Conservation (phyloP, 2,888 invertebrate genomes). For the Harpagoxenus sublaevis region DNA sequence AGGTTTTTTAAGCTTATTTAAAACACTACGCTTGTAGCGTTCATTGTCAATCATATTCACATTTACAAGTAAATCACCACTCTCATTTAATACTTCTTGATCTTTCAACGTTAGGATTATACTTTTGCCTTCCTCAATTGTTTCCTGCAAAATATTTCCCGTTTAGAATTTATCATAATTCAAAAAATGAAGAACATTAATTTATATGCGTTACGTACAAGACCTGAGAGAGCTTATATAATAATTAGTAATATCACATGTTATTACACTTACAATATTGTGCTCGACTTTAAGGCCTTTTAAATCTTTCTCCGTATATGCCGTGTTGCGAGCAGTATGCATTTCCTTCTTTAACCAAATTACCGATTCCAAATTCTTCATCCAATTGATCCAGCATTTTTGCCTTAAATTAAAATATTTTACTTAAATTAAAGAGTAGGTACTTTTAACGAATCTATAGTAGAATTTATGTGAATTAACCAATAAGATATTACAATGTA, state of each 20-base stretch:
- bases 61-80: conserved; percentile 95
- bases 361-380: conserved; percentile 96
- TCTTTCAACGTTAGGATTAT: conserved; percentile 98
- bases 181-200: not conserved
- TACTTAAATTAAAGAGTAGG: conserved; percentile 85
- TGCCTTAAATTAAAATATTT: conserved; percentile 88
- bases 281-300: conserved; percentile 96
- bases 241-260: not conserved
- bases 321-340: conserved; percentile 87
- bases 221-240: not conserved
- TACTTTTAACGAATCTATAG: not conserved
- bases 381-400: conserved; percentile 98
- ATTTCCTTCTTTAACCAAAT: conserved; percentile 94
- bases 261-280: conserved; percentile 87
- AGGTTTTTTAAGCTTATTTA: conserved; percentile 94
- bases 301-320: conserved; percentile 91
- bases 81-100: conserved; percentile 94
- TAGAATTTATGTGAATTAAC: not conserved
- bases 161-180: not conserved
- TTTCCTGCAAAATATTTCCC: conserved; percentile 82
- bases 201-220: not conserved
- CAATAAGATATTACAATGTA: not conserved
- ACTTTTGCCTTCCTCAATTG: conserved; percentile 92
- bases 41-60: conserved; percentile 96
- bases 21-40: conserved; percentile 91